Evolutionary conservation across 2,888 invertebrate genomes (phyloP), one percentile per base, ranked within the genome.

Genomic region (Epistrophe grossulariae): DNA sequence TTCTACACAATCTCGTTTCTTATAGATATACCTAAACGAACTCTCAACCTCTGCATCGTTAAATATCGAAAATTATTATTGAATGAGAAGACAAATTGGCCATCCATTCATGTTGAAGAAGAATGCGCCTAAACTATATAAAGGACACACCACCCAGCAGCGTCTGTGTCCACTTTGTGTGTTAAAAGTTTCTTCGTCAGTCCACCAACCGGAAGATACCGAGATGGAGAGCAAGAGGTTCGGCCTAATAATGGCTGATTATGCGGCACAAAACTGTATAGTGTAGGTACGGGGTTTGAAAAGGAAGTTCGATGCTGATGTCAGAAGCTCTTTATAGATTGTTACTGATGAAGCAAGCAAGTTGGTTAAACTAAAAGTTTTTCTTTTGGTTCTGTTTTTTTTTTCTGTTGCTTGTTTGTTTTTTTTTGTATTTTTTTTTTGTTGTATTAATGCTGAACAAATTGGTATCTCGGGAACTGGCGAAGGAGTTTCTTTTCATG

Each of bases 31-130:
- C 24, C 24, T 24, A 72, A 35, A 31, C 31, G 31, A 31, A 72
- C 28, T 24, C 15, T 60, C 35, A 48, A 48, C 40, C 60, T 6
- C 45, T 35, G 66, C 52, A 74, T 79, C 68, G 83, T 79, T 87
- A 83, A 83, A 83, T 83, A 83, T 87, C 83, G 87, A 71, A 87
- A 87, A 87, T 79, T 79, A 87, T 87, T 87, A 87, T 87, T 87
- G 83, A 87, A 87, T 83, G 76, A 87, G 87, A 83, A 87, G 79
- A 79, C 79, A 83, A 87, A 79, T 87, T 87, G 83, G 79, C 71
- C 76, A 66, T 35, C 71, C 76, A 76, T 87, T 82, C 79, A 76
- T 15, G 82, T 50, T 59, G 82, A 72, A 55, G 80, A 60, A 80
- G 80, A 74, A 48, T 79, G 59, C 17, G 71, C 70, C 72, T 52